phyloP scores from a whole-genome alignment of 2,113 vertebrate genomes.

The Ammodytes marinus region DNA sequence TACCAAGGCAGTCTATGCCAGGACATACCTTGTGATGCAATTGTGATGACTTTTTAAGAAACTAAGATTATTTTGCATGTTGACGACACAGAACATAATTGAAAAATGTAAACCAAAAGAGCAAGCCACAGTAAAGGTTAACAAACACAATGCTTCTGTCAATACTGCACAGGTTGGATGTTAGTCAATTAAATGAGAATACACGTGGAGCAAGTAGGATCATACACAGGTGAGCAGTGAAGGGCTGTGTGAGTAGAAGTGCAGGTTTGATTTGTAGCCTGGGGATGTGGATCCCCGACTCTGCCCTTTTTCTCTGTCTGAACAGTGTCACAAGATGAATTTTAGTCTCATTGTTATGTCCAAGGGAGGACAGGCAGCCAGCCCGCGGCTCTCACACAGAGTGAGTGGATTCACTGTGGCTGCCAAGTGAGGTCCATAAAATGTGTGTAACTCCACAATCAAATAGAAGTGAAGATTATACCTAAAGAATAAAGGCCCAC shows the following conservation, averaged over 20 bases:
- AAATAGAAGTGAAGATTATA: not conserved
- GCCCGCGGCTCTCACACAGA: constrained; percentile 9
- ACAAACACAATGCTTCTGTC: not conserved
- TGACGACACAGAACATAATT: not conserved
- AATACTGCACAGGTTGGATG: not conserved
- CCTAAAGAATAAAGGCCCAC: not conserved
- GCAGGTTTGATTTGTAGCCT: not conserved
- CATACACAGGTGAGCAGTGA: not conserved
- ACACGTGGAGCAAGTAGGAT: not conserved
- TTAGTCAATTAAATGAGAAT: not conserved
- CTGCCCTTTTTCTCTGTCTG: constrained; percentile 18
- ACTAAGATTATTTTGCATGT: not conserved
- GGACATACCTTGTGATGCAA: not conserved
- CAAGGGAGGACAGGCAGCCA: constrained; percentile 7
- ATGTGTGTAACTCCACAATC: not conserved
- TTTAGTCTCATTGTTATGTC: constrained; percentile 51
- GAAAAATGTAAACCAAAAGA: not conserved
- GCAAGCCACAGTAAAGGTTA: not conserved
- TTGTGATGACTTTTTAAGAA: not conserved
- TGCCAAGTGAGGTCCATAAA: constrained; percentile 22
- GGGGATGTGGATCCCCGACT: constrained; percentile 3
- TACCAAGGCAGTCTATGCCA: not conserved
- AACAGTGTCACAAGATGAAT: constrained; percentile 40
- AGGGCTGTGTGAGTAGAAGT: constrained; percentile 8
- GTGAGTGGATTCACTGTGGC: constrained; percentile 25